Percentiles rank a stretch among this genome's conserved stretches.
phyloP scores from a whole-genome alignment of 1,140 invertebrate genomes.

The Myzus persicae region DNA sequence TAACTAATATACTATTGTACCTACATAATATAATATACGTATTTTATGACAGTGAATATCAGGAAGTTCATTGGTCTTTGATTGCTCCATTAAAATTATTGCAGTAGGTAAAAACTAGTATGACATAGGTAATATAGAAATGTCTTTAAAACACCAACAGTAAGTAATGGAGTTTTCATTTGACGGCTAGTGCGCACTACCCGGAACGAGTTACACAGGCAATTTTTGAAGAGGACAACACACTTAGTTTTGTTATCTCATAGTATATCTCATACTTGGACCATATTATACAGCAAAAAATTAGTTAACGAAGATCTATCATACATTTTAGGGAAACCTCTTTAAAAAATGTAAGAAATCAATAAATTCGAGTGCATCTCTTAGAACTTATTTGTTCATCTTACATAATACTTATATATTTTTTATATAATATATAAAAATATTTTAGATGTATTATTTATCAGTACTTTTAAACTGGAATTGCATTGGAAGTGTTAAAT shows the following conservation, averaged over 20 bases:
- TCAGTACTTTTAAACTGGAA: too few species aligned
- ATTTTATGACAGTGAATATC: not conserved
- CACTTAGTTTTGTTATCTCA: not conserved
- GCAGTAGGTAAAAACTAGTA: not conserved
- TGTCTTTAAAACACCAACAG: not conserved
- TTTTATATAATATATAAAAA: too few species aligned
- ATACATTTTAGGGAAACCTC: not conserved
- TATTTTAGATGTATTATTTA: too few species aligned
- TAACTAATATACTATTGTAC: not conserved
- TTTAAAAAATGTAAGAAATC: not conserved
- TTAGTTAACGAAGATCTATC: not conserved
- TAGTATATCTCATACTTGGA: not conserved
- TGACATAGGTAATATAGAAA: not conserved
- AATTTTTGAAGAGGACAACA: not conserved
- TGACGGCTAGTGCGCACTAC: not conserved
- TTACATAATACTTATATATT: too few species aligned
- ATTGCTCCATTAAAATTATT: not conserved
- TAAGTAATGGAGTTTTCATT: not conserved
- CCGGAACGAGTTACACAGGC: not conserved
- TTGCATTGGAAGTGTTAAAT: too few species aligned
- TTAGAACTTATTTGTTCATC: too few species aligned
- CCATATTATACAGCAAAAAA: not conserved
- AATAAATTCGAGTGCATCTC: not conserved
- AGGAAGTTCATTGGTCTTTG: slow-evolving; percentile 29
- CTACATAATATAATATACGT: not conserved